phyloP scores from a whole-genome alignment of 2,113 vertebrate species.

The Elachura formosa region DNA sequence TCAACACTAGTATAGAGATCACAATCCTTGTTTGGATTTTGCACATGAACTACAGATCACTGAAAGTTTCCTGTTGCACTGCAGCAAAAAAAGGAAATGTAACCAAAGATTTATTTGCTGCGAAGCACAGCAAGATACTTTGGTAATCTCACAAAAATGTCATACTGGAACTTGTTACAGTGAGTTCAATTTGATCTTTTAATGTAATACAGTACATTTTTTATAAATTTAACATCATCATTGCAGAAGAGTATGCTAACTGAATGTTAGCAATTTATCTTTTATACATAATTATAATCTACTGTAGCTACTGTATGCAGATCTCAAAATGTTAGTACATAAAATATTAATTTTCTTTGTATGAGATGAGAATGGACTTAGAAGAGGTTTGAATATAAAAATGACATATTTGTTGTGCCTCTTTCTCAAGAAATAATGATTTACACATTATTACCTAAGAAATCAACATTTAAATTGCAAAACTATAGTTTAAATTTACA shows the following conservation, averaged over 20 bases:
- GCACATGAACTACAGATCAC: slow-evolving; percentile 56
- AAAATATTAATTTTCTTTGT: slow-evolving; percentile 66
- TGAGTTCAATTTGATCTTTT: slow-evolving; percentile 66
- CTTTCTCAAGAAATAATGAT: slow-evolving; percentile 70
- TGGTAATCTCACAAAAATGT: slow-evolving; percentile 52
- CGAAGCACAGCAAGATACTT: slow-evolving; percentile 60
- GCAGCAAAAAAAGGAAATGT: slow-evolving; percentile 54
- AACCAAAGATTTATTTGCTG: slow-evolving; percentile 28
- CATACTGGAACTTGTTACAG: slow-evolving; percentile 66
- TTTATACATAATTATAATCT: slow-evolving; percentile 67
- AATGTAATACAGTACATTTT: slow-evolving; percentile 70
- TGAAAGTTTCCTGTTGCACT: slow-evolving; percentile 55
- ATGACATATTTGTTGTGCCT: slow-evolving; percentile 63
- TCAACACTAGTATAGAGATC: not conserved
- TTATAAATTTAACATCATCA: slow-evolving; percentile 69
- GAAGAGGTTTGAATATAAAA: slow-evolving; percentile 57
- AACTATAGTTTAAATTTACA: slow-evolving; percentile 68
- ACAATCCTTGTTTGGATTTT: slow-evolving; percentile 35
- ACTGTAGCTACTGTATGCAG: slow-evolving; percentile 66
- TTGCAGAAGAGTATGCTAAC: slow-evolving; percentile 68
- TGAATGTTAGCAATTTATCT: slow-evolving; percentile 63
- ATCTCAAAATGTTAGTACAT: slow-evolving; percentile 70
- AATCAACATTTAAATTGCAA: slow-evolving; percentile 63
- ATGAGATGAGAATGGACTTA: slow-evolving; percentile 57
- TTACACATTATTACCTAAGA: slow-evolving; percentile 64